phyloP scores from a whole-genome alignment of 1,140 invertebrate genomes.

The Zaprionus camerounensis region DNA sequence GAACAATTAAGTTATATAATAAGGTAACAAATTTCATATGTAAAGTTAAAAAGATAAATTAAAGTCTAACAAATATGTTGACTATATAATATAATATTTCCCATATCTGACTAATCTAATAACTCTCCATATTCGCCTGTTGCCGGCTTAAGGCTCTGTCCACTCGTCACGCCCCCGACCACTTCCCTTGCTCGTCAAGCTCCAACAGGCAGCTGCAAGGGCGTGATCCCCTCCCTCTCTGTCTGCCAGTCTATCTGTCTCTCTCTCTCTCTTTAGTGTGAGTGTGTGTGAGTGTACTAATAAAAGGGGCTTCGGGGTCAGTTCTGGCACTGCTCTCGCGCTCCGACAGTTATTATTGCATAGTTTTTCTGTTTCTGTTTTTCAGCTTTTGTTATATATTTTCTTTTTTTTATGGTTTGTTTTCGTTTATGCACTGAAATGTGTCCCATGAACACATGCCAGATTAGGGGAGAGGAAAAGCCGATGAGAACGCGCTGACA shows the following conservation, averaged over 20 bases:
- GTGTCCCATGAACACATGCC: constrained; percentile 31
- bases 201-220: constrained; percentile 66
- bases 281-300: not conserved
- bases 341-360: constrained; percentile 50
- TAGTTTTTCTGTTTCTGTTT: constrained; percentile 39
- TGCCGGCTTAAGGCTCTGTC: constrained; percentile 58
- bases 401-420: constrained; percentile 56
- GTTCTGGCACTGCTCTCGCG: constrained; percentile 11
- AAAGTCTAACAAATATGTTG: no score
- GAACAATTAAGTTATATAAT: no score
- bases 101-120: not conserved
- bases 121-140: constrained; percentile 45
- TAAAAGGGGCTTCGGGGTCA: constrained; percentile 39
- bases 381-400: constrained; percentile 38
- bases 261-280: not conserved
- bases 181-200: constrained; percentile 60
- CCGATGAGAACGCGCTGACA: not conserved
- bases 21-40: no score
- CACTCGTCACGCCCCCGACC: constrained; percentile 28
- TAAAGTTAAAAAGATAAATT: no score
- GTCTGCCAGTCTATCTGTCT: not conserved
- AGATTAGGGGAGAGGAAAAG: constrained; percentile 33
- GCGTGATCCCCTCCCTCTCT: not conserved
- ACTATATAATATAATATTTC: not conserved
- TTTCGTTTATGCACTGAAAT: constrained; percentile 61